Evolutionary conservation across 1,140 invertebrate genomes (phyloP).

Genomic region (Cataglyphis hispanica): DNA sequence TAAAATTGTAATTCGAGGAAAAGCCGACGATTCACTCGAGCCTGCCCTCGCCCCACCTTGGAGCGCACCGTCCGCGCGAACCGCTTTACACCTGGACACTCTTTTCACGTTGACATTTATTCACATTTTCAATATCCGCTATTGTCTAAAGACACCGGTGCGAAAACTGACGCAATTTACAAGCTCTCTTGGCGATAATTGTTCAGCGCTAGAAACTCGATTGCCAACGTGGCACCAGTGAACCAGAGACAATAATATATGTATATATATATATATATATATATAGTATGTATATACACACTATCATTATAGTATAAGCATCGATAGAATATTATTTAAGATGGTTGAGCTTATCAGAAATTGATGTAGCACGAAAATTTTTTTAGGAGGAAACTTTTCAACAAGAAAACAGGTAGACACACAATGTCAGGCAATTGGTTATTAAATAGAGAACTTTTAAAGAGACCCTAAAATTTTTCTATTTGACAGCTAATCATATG

Average conservation of each 20-base stretch:
- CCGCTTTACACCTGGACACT: background rate
- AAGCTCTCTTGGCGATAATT: background rate
- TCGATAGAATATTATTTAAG: background rate
- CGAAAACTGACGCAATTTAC: background rate
- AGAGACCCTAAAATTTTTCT: no score
- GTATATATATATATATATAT: background rate
- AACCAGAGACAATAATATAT: background rate
- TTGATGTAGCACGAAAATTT: background rate
- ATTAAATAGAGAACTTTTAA: no score
- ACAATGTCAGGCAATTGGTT: no score
- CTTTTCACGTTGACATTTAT: background rate
- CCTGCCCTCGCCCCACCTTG: conserved; percentile 21
- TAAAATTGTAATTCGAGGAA: background rate
- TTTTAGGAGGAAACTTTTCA: no score
- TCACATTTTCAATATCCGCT: background rate
- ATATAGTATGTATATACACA: background rate
- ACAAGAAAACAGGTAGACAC: no score
- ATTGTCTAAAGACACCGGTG: background rate
- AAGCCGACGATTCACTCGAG: background rate
- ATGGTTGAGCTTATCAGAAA: background rate
- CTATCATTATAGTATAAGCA: background rate
- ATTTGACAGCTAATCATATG: no score
- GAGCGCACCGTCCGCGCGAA: background rate
- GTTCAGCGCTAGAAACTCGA: conserved; percentile 49
- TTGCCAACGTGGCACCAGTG: conserved; percentile 78